Base-by-base conservation (phyloP, 2,888 invertebrate genomes). In the Artemia sinica region DNA sequence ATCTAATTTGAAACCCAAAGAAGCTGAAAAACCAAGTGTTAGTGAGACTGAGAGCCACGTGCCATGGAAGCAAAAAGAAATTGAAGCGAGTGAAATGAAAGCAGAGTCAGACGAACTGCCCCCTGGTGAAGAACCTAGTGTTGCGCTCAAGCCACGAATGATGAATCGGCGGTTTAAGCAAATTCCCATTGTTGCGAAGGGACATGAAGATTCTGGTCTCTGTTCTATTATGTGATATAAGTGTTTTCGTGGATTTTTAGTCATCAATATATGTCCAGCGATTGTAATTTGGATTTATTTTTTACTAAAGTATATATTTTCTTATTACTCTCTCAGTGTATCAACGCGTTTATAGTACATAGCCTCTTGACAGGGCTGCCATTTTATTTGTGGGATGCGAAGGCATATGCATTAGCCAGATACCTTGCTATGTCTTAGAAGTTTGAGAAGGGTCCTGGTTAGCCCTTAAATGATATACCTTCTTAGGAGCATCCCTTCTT, bases 181-280 rank as follows among this genome's bases (percentile, higher is more conserved):
- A 74, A 82, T 86, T 73, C 87, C 89, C 5, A 85, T 86, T 0
- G 82, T 87, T 65, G 80, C 82, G 70, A 86, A 84, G 76, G 91
- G 91, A 50, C 83, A 81, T 71, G 91, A 92, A 76, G 81, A 89
- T 28, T 91, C 91, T 0, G 91, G 89, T 50, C 80, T 92, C 73
- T 92, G 92, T 80, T 86, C 87, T 68, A 88, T 92, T 69, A 74
- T 75, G 74, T 75, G 63, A 58, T 18, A 18, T 10, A 8, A 58
- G 14, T 18, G 11, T 58, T 58, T 41, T 41, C 6, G 41, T 41
- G 41, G 41, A 41, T 41, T 41, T 41, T 41, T 41, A 41, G 41
- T 41, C 41, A 41, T 41, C 2, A 5, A 41, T 41, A 6, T 5
- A 6, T 41, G 41, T 41, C 0, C 41, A 5, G 41, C 41, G 41